Conservation (phyloP, 23 tunicate species). For the Trididemnum nubilum region DNA sequence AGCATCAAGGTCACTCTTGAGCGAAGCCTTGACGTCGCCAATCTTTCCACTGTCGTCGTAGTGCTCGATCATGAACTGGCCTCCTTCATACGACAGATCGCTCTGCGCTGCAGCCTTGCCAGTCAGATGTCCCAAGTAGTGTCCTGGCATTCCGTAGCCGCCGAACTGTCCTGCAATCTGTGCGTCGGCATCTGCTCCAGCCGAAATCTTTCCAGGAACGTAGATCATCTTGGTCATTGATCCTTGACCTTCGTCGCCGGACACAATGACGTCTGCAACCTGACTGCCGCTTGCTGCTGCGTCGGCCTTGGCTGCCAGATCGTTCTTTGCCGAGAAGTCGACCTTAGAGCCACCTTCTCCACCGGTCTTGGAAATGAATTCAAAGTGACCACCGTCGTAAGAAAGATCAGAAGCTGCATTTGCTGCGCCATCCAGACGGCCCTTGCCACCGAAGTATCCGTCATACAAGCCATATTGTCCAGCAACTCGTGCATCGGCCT, state of each 20-base stretch:
- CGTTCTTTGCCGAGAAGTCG: slow-evolving; percentile 12
- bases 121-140: not conserved
- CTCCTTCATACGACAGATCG: slow-evolving; percentile 3
- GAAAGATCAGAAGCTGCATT: not conserved
- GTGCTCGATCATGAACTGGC: not conserved
- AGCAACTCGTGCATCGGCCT: not conserved
- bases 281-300: slow-evolving; percentile 26
- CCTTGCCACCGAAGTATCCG: slow-evolving; percentile 25
- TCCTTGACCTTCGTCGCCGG: not conserved
- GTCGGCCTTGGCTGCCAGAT: slow-evolving; percentile 6
- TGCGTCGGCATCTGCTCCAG: slow-evolving; percentile 9
- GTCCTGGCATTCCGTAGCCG: slow-evolving; percentile 1
- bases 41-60: not conserved
- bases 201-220: slow-evolving; percentile 11
- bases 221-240: not conserved
- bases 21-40: slow-evolving; percentile 15
- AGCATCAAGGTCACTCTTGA: slow-evolving; percentile 10
- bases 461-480: slow-evolving; percentile 4
- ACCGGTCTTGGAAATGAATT: slow-evolving; percentile 25
- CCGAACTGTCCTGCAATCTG: slow-evolving; percentile 11
- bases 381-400: not conserved
- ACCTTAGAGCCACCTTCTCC: not conserved
- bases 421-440: not conserved
- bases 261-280: not conserved
- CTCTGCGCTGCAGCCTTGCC: slow-evolving; percentile 19